Percentiles rank a stretch among this genome's conserved stretches.
Evolutionary conservation across 23 tunicate species (phyloP).

Genomic region (Ascidia mentula): DNA sequence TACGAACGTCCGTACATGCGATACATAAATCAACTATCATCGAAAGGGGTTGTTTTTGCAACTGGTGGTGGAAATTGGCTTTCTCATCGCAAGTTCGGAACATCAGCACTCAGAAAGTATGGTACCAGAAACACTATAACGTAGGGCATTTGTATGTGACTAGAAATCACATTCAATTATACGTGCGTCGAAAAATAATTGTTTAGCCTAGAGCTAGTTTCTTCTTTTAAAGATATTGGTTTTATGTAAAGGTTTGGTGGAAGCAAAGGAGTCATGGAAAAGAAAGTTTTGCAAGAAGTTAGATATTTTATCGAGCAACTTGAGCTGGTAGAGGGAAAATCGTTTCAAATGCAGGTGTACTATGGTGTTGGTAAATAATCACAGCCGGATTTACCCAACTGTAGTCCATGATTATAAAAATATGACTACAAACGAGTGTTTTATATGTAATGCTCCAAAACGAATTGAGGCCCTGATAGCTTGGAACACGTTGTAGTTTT

Average conservation of each 20-base stretch:
- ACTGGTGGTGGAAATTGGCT: background rate
- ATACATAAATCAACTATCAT: background rate
- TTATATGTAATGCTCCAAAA: no score
- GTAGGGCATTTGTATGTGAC: no score
- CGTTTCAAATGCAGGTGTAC: background rate
- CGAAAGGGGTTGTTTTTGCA: background rate
- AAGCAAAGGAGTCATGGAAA: background rate
- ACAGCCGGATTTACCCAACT: no score
- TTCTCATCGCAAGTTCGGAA: background rate
- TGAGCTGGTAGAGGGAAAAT: background rate
- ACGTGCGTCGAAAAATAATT: no score
- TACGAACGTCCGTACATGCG: constrained; percentile 1
- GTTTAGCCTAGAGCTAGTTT: background rate
- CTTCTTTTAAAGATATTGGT: background rate
- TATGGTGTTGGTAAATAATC: no score
- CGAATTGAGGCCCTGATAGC: no score
- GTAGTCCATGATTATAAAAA: no score
- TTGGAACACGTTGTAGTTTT: no score
- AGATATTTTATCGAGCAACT: background rate
- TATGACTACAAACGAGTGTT: no score
- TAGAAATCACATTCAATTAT: no score
- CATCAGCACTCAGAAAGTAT: background rate
- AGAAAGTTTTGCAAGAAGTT: background rate
- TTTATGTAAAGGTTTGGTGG: background rate
- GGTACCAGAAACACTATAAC: no score